A percentile compares a stretch with the other conserved stretches of the same genome.
Evolutionary conservation across 1,140 invertebrate genomes (phyloP).

Genomic region (Eubasilissa regina): DNA sequence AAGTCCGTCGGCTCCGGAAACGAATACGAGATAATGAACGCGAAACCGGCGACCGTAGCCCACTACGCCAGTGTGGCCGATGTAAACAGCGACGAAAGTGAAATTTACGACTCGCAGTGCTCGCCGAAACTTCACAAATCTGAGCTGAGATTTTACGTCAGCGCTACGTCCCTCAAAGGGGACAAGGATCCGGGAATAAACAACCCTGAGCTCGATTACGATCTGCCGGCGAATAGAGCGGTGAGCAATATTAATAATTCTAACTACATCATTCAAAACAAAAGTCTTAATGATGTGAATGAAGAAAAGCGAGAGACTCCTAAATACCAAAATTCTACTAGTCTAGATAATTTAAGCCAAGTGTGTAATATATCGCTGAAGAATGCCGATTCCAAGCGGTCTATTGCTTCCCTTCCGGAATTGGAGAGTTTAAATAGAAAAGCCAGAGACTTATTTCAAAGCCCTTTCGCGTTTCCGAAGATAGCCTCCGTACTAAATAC

Average conservation of each 20-base stretch:
- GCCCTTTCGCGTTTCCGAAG: constrained; percentile 45
- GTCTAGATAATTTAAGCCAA: constrained; percentile 58
- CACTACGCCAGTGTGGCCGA: constrained; percentile 29
- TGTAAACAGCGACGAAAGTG: not conserved
- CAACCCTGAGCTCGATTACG: constrained; percentile 25
- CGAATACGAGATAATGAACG: constrained; percentile 56
- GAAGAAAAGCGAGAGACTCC: constrained; percentile 15
- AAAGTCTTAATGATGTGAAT: constrained; percentile 53
- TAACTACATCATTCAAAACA: constrained; percentile 40
- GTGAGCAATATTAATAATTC: constrained; percentile 14
- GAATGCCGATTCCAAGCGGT: constrained; percentile 52
- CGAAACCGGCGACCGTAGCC: constrained; percentile 12
- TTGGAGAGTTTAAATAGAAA: constrained; percentile 50
- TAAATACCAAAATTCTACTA: constrained; percentile 58
- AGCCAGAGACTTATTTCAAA: constrained; percentile 33
- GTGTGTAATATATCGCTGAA: constrained; percentile 57
- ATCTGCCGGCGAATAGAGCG: constrained; percentile 31
- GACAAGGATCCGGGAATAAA: constrained; percentile 12
- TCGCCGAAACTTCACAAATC: constrained; percentile 50
- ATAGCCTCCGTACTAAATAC: not conserved
- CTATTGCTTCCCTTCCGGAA: constrained; percentile 54
- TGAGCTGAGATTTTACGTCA: constrained; percentile 55
- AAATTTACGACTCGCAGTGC: not conserved
- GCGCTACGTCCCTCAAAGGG: constrained; percentile 51
- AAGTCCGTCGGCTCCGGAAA: constrained; percentile 51